phyloP scores from a whole-genome alignment of 2,113 vertebrate genomes.

The Ophthalmolycus amberensis region DNA sequence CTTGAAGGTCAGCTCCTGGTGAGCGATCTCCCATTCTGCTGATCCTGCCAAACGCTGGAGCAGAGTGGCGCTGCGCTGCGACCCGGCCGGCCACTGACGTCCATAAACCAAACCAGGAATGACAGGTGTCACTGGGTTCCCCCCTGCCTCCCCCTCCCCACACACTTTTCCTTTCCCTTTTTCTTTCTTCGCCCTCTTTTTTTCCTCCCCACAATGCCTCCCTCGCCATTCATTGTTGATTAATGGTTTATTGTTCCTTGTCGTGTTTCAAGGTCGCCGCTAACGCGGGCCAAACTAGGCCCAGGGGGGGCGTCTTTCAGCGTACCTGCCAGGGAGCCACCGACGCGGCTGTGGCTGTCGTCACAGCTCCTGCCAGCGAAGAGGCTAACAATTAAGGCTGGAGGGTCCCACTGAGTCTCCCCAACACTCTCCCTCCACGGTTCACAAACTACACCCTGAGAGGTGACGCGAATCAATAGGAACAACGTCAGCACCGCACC shows the following conservation, averaged over 20 bases:
- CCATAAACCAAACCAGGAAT: constrained; percentile 86
- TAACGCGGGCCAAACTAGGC: constrained; percentile 72
- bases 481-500: constrained; percentile 13
- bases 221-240: constrained; percentile 68
- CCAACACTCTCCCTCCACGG: background rate
- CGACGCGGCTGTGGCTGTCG: constrained; percentile 46
- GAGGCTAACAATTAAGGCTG: constrained; percentile 35
- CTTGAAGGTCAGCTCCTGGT: constrained; percentile 78
- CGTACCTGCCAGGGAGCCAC: constrained; percentile 66
- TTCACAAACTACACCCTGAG: constrained; percentile 44
- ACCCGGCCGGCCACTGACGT: constrained; percentile 76
- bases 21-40: constrained; percentile 74
- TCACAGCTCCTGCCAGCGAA: constrained; percentile 51
- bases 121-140: constrained; percentile 83
- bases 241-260: constrained; percentile 84
- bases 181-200: background rate
- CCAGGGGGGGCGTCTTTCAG: constrained; percentile 63
- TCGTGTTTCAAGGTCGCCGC: constrained; percentile 81
- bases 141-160: constrained; percentile 39
- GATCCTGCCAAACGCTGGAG: constrained; percentile 71
- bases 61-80: constrained; percentile 49
- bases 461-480: constrained; percentile 28
- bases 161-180: constrained; percentile 16
- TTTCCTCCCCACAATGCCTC: constrained; percentile 34
- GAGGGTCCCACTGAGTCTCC: constrained; percentile 48